These are phyloP conservation scores for Norana najaformis DNA, from an alignment of 2,888 invertebrate genomes.

Conservation along the genomic window DNA sequence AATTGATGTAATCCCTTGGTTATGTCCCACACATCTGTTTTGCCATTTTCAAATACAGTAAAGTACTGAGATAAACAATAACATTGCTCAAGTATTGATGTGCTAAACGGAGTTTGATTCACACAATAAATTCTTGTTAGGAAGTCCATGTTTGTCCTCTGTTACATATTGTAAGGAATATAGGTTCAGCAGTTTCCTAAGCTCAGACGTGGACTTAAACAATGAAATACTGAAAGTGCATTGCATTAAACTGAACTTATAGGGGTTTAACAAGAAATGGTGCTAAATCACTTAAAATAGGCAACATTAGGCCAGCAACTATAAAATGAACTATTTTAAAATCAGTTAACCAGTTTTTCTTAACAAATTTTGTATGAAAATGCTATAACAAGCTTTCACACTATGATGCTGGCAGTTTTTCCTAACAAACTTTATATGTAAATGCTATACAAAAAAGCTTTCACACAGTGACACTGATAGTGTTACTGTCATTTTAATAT, in stretches of 20 bases:
- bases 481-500: too few relatives aligned
- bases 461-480: background rate
- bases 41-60: background rate
- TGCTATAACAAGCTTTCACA: too few relatives aligned
- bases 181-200: too few relatives aligned
- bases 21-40: background rate
- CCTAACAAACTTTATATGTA: background rate
- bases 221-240: background rate
- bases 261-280: background rate
- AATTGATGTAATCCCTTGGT: too few relatives aligned
- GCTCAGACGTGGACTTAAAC: too few relatives aligned
- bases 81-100: background rate
- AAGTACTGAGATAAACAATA: background rate
- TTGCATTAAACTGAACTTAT: background rate
- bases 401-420: too few relatives aligned
- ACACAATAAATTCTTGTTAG: background rate
- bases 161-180: too few relatives aligned
- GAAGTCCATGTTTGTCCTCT: too few relatives aligned
- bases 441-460: background rate
- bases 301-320: background rate
- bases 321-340: background rate
- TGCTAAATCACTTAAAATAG: background rate
- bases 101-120: background rate
- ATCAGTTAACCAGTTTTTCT: too few relatives aligned
- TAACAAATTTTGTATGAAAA: too few relatives aligned